Percentiles rank a stretch among this genome's conserved stretches.
Conservation (phyloP, 2,888 invertebrate genomes). For the Cenopis cana region DNA sequence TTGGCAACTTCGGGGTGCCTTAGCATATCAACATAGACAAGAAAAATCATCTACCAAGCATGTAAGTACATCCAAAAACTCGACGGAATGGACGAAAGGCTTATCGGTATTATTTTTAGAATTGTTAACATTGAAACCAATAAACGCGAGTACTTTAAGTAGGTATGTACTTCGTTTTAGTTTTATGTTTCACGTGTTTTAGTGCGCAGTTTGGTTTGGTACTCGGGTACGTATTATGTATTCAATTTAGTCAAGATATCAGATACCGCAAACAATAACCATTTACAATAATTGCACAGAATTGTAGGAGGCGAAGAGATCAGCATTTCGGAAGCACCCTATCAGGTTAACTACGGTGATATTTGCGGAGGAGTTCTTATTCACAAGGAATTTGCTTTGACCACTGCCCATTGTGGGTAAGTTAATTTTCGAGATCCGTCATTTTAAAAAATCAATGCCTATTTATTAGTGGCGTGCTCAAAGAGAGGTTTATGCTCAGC, state of each 20-base stretch:
- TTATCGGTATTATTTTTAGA: conserved; percentile 1
- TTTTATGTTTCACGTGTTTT: conserved; percentile 25
- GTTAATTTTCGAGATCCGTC: conserved; percentile 23
- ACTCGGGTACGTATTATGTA: conserved; percentile 25
- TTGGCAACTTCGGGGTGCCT: no score
- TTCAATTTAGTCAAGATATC: not conserved
- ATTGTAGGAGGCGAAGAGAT: conserved; percentile 69
- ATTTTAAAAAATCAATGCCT: not conserved
- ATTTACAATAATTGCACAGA: conserved; percentile 50
- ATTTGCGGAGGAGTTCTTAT: conserved; percentile 70
- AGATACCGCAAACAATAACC: no score
- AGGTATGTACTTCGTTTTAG: conserved; percentile 23
- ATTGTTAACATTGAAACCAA: conserved; percentile 3
- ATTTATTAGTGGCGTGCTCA: no score
- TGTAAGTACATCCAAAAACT: not conserved
- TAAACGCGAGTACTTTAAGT: not conserved
- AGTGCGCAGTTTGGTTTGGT: conserved; percentile 12
- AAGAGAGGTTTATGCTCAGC: no score
- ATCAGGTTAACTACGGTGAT: conserved; percentile 72
- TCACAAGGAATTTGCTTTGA: conserved; percentile 64
- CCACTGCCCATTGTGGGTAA: conserved; percentile 76
- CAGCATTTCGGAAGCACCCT: conserved; percentile 62
- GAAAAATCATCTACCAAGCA: no score
- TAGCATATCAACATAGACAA: no score
- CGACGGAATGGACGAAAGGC: not conserved